Evolutionary conservation across 2,888 invertebrate genomes (phyloP).

Genomic region (Hoplodrina blanda): DNA sequence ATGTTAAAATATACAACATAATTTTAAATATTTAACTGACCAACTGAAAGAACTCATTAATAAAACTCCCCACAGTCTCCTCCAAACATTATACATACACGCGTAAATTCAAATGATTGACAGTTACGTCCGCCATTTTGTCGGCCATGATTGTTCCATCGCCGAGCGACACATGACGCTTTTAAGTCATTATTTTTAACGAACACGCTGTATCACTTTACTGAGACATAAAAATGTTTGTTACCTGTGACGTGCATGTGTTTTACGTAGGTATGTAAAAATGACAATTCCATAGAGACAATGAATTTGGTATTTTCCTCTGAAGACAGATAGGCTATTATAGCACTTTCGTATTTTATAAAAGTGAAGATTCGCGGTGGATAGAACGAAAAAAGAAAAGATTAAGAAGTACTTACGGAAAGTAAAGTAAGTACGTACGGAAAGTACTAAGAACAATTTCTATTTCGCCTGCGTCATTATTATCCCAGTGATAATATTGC

Average conservation of each 20-base stretch:
- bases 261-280: conserved; percentile 14
- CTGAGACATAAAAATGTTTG: conserved; percentile 49
- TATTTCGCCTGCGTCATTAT: no score
- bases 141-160: conserved; percentile 52
- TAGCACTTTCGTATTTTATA: conserved; percentile 1
- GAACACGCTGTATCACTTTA: conserved; percentile 59
- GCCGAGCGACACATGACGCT: conserved; percentile 53
- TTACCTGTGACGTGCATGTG: conserved; percentile 17
- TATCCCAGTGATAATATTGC: no score
- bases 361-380: background rate
- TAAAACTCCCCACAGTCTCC: background rate
- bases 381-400: background rate
- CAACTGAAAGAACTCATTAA: background rate
- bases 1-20: background rate
- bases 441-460: no score
- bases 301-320: conserved; percentile 3
- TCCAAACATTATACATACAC: conserved; percentile 13
- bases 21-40: background rate
- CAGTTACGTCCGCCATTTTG: conserved; percentile 46
- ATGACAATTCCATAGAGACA: background rate
- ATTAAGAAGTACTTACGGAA: background rate
- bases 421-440: no score
- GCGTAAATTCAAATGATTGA: conserved; percentile 53
- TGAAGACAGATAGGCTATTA: conserved; percentile 8
- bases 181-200: conserved; percentile 68